Percentiles rank a stretch among this genome's conserved stretches.
These are phyloP conservation scores for Petrophora chlorosata DNA, from an alignment of 2,888 invertebrate genomes.

Conservation along the genomic window DNA sequence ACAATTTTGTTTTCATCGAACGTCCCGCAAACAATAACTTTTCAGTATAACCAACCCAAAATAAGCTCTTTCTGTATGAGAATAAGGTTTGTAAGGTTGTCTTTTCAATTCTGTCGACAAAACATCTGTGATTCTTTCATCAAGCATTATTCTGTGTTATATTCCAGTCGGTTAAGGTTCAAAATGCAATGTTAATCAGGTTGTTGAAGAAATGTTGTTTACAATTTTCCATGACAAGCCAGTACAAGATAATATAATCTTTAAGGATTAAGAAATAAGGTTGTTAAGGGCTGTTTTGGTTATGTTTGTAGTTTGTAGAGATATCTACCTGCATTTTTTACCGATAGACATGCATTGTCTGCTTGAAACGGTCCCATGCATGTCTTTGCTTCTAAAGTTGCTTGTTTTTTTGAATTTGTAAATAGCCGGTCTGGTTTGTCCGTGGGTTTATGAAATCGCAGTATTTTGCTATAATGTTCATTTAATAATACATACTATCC, in stretches of 20 bases:
- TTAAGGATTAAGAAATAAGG: slow-evolving; percentile 5
- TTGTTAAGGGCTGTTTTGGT: slow-evolving; percentile 14
- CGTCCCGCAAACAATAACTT: slow-evolving; percentile 28
- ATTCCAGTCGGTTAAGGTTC: slow-evolving; percentile 14
- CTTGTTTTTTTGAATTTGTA: slow-evolving; percentile 24
- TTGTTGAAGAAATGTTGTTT: slow-evolving; percentile 22
- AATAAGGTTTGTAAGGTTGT: slow-evolving; percentile 18
- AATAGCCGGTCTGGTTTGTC: slow-evolving; percentile 14
- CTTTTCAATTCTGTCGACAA: slow-evolving; percentile 14
- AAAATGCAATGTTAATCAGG: slow-evolving; percentile 27
- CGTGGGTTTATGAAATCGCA: slow-evolving; percentile 11
- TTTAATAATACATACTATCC: no score
- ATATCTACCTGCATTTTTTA: slow-evolving; percentile 58
- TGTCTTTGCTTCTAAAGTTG: slow-evolving; percentile 32
- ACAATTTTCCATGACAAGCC: background rate
- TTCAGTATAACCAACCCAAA: slow-evolving; percentile 17
- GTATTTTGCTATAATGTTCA: no score
- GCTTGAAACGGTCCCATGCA: slow-evolving; percentile 49
- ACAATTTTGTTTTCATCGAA: slow-evolving; percentile 28
- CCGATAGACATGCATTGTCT: slow-evolving; percentile 52
- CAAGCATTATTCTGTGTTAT: slow-evolving; percentile 21
- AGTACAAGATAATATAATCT: slow-evolving; percentile 16
- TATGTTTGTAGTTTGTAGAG: slow-evolving; percentile 37
- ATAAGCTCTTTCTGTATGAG: slow-evolving; percentile 7
- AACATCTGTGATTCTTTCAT: slow-evolving; percentile 35